A percentile compares a stretch with the other conserved stretches of the same genome.
Evolutionary conservation across 2,888 invertebrate genomes (phyloP).

Genomic region (Polydrusus pterygomalis): DNA sequence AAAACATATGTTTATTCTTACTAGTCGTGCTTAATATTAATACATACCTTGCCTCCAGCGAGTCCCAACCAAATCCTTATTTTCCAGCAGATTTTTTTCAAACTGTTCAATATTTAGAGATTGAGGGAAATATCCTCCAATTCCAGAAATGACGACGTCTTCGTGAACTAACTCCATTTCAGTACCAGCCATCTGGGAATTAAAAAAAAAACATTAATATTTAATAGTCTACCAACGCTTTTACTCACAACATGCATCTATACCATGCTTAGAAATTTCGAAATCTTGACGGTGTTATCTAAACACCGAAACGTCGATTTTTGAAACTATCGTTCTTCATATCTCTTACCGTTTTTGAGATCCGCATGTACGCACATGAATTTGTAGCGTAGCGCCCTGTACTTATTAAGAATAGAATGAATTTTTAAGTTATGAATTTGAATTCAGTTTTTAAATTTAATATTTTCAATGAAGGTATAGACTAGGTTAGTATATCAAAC

Average conservation of each 20-base stretch:
- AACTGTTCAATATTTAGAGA: conserved; percentile 77
- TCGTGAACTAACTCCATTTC: conserved; percentile 61
- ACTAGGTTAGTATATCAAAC: too few relatives aligned
- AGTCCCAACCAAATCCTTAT: conserved; percentile 64
- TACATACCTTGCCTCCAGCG: conserved; percentile 68
- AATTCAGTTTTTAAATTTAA: too few relatives aligned
- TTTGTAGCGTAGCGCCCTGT: not conserved
- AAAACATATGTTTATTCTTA: not conserved
- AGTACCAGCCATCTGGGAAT: conserved; percentile 20
- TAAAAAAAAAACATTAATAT: not conserved
- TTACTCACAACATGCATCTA: too few relatives aligned
- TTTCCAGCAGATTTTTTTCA: conserved; percentile 73
- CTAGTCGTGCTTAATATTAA: not conserved
- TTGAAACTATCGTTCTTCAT: too few relatives aligned
- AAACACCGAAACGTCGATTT: too few relatives aligned
- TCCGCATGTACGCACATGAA: too few relatives aligned
- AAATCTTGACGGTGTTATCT: too few relatives aligned
- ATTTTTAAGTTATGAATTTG: not conserved
- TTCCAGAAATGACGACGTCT: conserved; percentile 73
- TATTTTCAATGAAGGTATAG: too few relatives aligned
- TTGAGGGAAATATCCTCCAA: conserved; percentile 76
- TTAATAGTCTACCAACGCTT: too few relatives aligned
- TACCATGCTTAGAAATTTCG: too few relatives aligned
- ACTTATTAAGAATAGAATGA: too few relatives aligned
- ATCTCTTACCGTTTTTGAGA: too few relatives aligned